Conservation (phyloP, 2,797 vertebrate species). For the Alauda arvensis region DNA sequence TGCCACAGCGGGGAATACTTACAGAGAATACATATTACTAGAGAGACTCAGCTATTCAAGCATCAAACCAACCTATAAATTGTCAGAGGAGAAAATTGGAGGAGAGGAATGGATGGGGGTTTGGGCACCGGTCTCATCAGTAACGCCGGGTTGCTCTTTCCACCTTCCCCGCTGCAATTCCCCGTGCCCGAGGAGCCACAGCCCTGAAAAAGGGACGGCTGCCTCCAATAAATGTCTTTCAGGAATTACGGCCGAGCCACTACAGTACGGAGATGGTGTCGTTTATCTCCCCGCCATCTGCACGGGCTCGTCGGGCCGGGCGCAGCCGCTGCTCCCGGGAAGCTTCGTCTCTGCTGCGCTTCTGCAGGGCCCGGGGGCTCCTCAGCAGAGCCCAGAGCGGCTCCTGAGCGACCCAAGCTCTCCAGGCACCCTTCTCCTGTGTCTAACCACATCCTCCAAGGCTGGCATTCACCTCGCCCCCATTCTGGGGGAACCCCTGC, state of each 20-base stretch:
- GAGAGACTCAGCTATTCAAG: constrained; percentile 68
- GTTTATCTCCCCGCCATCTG: constrained; percentile 72
- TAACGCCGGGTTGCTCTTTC: constrained; percentile 29
- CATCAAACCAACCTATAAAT: constrained; percentile 73
- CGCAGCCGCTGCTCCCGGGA: constrained; percentile 18
- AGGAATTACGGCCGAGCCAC: constrained; percentile 66
- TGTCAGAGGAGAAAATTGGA: constrained; percentile 67
- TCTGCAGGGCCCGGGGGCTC: not conserved
- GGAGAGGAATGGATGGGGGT: constrained; percentile 60
- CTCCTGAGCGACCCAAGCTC: accelerated
- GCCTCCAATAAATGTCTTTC: constrained; percentile 68
- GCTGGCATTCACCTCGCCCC: accelerated
- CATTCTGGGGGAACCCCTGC: accelerated
- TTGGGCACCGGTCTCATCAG: constrained; percentile 48
- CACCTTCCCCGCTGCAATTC: constrained; percentile 45
- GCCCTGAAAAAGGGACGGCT: constrained; percentile 26
- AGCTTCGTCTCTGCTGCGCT: not conserved
- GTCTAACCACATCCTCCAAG: not conserved
- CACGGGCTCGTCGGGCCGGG: constrained; percentile 31
- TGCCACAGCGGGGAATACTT: constrained; percentile 75
- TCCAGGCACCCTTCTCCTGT: accelerated
- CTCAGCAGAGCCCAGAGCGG: accelerated
- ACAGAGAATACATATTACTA: constrained; percentile 71
- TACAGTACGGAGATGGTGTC: constrained; percentile 61
- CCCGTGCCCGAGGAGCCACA: constrained; percentile 37